A percentile compares a stretch with the other conserved stretches of the same genome.
Evolutionary conservation across 2,113 vertebrate species (phyloP).

Genomic region (Bubo scandiacus): DNA sequence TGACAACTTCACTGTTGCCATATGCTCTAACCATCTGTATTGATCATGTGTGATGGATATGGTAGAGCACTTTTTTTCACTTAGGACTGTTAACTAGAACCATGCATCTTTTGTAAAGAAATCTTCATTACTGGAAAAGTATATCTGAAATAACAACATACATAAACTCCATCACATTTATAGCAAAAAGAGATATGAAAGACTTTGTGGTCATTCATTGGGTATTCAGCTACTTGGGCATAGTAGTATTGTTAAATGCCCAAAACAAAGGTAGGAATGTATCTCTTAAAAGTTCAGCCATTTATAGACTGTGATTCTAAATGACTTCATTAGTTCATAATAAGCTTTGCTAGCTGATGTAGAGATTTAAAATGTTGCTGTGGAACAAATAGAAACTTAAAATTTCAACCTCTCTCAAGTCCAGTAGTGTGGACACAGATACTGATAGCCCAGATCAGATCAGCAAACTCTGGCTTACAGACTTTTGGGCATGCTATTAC

Average conservation of each 20-base stretch:
- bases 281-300: neutral
- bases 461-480: neutral
- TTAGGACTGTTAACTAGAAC: neutral
- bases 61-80: neutral
- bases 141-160: neutral
- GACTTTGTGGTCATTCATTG: neutral
- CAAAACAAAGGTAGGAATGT: neutral
- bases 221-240: neutral
- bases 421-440: neutral
- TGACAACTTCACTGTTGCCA: conserved; percentile 41
- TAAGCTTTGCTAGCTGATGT: neutral
- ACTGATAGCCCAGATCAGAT: neutral
- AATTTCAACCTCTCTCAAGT: neutral
- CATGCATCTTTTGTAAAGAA: neutral
- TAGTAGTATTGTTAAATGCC: neutral
- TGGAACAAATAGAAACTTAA: neutral
- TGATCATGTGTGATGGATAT: neutral
- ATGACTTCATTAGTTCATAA: neutral
- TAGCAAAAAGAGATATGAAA: neutral
- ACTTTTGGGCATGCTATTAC: neutral
- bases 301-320: neutral
- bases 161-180: neutral
- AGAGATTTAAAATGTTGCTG: neutral
- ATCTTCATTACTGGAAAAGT: neutral
- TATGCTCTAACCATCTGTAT: conserved; percentile 59